phyloP scores from a whole-genome alignment of 1,140 invertebrate genomes.

The Caenorhabditis briggsae region DNA sequence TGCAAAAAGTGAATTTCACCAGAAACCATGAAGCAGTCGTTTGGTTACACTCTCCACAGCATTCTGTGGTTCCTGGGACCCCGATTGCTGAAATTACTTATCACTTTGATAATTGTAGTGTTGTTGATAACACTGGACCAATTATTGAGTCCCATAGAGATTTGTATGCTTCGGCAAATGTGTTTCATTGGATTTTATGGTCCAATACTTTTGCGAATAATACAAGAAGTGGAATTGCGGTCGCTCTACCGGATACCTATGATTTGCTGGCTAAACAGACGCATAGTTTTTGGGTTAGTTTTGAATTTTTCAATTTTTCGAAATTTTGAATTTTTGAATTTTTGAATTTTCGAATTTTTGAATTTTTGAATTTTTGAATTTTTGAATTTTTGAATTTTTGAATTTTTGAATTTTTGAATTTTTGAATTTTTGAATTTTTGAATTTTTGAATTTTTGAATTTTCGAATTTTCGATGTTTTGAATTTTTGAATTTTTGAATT shows the following conservation, averaged over 20 bases:
- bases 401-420: too few relatives aligned
- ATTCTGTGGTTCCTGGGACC: constrained; percentile 78
- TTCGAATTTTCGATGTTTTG: too few relatives aligned
- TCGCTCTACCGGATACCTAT: constrained; percentile 91
- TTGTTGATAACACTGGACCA: constrained; percentile 85
- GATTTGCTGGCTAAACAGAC: constrained; percentile 94
- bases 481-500: too few relatives aligned
- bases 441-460: too few relatives aligned
- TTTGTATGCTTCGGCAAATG: constrained; percentile 90
- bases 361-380: too few relatives aligned
- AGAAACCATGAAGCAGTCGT: constrained; percentile 75
- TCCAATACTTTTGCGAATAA: constrained; percentile 90
- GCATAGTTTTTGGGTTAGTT: constrained; percentile 86
- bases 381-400: too few relatives aligned
- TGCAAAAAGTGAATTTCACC: constrained; percentile 77
- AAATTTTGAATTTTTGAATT: too few relatives aligned
- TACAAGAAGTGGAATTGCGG: constrained; percentile 85
- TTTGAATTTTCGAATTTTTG: too few relatives aligned
- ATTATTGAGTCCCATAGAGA: constrained; percentile 90
- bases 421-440: too few relatives aligned
- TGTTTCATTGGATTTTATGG: constrained; percentile 92
- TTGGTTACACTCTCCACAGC: constrained; percentile 77
- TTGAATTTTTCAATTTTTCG: too few relatives aligned
- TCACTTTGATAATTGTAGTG: constrained; percentile 82
- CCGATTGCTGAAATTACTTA: constrained; percentile 83